Evolutionary conservation across 2,888 invertebrate species (phyloP).

Genomic region (Halictus quadricinctus): DNA sequence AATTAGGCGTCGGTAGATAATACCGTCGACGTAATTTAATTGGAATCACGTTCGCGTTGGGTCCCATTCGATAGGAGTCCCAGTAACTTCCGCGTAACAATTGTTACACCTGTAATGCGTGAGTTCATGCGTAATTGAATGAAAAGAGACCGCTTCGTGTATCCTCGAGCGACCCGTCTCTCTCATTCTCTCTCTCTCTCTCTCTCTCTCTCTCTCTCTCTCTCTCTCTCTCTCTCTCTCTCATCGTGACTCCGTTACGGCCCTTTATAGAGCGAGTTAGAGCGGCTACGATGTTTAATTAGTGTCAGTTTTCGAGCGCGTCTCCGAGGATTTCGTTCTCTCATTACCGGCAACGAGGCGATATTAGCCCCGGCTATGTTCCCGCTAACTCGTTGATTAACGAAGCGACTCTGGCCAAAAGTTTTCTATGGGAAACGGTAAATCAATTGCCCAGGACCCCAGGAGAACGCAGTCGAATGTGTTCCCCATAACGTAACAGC

Average conservation of each 20-base stretch:
- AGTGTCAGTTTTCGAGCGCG: slow-evolving; percentile 45
- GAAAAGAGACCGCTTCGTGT: slow-evolving; percentile 30
- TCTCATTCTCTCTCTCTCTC: neutral
- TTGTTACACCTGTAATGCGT: slow-evolving; percentile 33
- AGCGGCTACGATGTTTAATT: slow-evolving; percentile 58
- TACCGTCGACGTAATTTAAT: slow-evolving; percentile 32
- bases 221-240: neutral
- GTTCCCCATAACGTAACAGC: neutral
- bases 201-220: neutral
- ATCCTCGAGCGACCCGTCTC: neutral
- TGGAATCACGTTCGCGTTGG: slow-evolving; percentile 7
- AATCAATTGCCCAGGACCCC: neutral
- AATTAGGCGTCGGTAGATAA: slow-evolving; percentile 19
- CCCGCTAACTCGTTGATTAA: slow-evolving; percentile 47
- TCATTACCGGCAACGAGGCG: slow-evolving; percentile 19
- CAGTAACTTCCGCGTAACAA: slow-evolving; percentile 28
- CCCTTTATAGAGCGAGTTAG: slow-evolving; percentile 54
- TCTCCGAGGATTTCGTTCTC: slow-evolving; percentile 48
- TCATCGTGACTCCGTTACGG: slow-evolving; percentile 31
- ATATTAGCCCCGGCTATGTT: slow-evolving; percentile 48
- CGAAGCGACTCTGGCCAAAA: neutral
- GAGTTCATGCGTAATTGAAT: slow-evolving; percentile 46
- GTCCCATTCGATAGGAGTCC: neutral
- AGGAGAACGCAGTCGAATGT: neutral
- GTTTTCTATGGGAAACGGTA: neutral